These are phyloP conservation scores for Hippocampus zosterae DNA, from an alignment of 2,113 vertebrate genomes.

Conservation along the genomic window DNA sequence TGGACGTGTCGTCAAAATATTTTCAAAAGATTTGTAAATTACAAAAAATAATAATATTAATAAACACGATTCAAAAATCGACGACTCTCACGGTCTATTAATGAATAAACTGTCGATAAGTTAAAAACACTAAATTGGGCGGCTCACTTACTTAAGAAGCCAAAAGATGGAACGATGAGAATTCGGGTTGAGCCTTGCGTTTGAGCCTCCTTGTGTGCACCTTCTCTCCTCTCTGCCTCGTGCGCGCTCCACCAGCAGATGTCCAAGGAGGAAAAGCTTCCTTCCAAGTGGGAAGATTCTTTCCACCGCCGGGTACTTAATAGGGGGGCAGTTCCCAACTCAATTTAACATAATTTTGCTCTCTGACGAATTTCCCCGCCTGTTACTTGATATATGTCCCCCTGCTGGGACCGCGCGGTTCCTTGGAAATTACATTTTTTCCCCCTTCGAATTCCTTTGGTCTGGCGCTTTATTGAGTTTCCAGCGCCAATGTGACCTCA, in stretches of 20 bases:
- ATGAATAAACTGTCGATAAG: neutral
- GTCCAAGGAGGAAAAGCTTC: constrained; percentile 74
- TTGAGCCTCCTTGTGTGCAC: constrained; percentile 40
- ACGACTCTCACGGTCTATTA: neutral
- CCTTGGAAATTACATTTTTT: constrained; percentile 66
- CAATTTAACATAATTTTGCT: constrained; percentile 77
- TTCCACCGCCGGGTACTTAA: constrained; percentile 89
- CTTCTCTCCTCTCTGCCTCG: constrained; percentile 53
- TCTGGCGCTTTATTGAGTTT: constrained; percentile 66
- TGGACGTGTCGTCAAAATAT: neutral
- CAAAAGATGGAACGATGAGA: constrained; percentile 21
- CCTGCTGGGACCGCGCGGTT: constrained; percentile 46
- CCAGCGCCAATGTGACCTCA: constrained; percentile 31
- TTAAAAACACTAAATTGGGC: neutral
- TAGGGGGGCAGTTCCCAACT: constrained; percentile 89
- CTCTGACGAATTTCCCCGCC: constrained; percentile 82
- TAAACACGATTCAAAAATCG: neutral
- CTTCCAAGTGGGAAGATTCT: constrained; percentile 86
- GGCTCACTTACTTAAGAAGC: constrained; percentile 50
- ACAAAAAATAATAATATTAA: neutral
- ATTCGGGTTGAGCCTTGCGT: constrained; percentile 27
- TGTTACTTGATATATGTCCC: constrained; percentile 61
- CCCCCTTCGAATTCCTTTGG: constrained; percentile 74
- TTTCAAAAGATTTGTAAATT: neutral
- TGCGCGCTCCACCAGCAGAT: constrained; percentile 66